These are phyloP conservation scores for Hydrocynus forskahlii DNA, from an alignment of 2,797 vertebrate genomes.

Conservation along the genomic window DNA sequence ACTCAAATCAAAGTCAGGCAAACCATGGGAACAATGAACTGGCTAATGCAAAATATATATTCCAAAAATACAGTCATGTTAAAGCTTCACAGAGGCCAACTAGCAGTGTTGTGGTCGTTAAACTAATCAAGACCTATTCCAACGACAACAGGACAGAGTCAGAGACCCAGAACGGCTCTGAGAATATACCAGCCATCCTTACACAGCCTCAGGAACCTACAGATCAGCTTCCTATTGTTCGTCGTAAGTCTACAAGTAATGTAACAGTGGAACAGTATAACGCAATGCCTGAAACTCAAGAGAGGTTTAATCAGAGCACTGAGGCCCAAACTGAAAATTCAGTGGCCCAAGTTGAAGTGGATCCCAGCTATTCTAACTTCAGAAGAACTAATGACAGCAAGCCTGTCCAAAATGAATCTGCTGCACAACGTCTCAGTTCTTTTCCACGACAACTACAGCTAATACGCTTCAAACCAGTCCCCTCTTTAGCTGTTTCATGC, in stretches of 20 bases:
- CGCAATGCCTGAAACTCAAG: not conserved
- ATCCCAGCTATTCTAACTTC: not conserved
- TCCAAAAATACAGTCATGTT: not conserved
- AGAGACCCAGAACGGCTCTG: not conserved
- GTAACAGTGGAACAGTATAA: not conserved
- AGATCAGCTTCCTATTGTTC: conserved; percentile 14
- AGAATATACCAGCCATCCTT: not conserved
- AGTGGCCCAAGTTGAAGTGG: not conserved
- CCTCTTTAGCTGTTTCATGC: conserved; percentile 60
- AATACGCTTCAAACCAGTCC: conserved; percentile 11
- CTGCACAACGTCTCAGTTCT: not conserved
- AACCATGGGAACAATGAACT: not conserved
- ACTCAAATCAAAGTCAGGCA: not conserved
- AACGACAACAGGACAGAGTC: not conserved
- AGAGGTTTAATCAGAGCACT: not conserved
- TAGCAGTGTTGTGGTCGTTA: conserved; percentile 21
- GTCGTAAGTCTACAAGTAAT: conserved; percentile 15
- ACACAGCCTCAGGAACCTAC: not conserved
- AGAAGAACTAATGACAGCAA: conserved; percentile 51
- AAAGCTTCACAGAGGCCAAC: conserved; percentile 3
- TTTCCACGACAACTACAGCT: not conserved
- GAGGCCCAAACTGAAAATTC: not conserved
- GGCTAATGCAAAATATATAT: not conserved
- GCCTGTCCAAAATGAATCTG: conserved; percentile 27
- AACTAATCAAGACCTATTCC: not conserved